These are phyloP conservation scores for Chelon auratus DNA, from an alignment of 2,797 vertebrate genomes.

Conservation along the genomic window DNA sequence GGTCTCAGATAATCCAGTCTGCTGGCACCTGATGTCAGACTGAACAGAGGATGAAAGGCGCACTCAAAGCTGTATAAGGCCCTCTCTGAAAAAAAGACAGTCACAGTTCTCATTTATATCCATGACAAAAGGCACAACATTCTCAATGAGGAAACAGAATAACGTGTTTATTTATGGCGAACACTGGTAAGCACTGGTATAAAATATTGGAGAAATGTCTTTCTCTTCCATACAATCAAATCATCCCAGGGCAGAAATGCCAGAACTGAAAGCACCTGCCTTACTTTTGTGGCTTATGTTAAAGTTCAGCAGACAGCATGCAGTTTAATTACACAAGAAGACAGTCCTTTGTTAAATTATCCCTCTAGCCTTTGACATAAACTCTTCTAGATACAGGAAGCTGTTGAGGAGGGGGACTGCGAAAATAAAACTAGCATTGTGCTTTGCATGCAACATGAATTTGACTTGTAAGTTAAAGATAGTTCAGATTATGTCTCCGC, in stretches of 20 bases:
- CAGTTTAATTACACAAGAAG: constrained; percentile 15
- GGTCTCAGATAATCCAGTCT: constrained; percentile 92
- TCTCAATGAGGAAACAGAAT: not conserved
- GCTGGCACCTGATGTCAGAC: constrained; percentile 92
- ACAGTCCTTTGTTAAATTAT: constrained; percentile 29
- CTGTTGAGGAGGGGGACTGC: not conserved
- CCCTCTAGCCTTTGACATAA: constrained; percentile 24
- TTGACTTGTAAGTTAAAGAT: not conserved
- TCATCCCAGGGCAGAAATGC: constrained; percentile 15
- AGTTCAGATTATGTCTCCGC: too few species aligned
- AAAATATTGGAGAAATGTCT: not conserved
- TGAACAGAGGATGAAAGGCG: constrained; percentile 95
- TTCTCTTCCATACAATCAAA: not conserved
- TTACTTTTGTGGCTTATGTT: constrained; percentile 1
- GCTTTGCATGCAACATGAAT: constrained; percentile 19
- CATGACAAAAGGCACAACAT: not conserved
- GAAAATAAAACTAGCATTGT: constrained; percentile 37
- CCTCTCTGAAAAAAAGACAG: constrained; percentile 83
- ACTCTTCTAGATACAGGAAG: constrained; percentile 13
- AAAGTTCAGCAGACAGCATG: constrained; percentile 7
- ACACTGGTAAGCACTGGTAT: not conserved
- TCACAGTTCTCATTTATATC: not conserved
- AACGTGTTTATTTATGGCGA: not conserved
- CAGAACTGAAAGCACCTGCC: constrained; percentile 5
- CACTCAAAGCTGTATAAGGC: constrained; percentile 96